These are phyloP conservation scores for Leucoptera coffeella DNA, from an alignment of 2,888 invertebrate species.

Conservation along the genomic window DNA sequence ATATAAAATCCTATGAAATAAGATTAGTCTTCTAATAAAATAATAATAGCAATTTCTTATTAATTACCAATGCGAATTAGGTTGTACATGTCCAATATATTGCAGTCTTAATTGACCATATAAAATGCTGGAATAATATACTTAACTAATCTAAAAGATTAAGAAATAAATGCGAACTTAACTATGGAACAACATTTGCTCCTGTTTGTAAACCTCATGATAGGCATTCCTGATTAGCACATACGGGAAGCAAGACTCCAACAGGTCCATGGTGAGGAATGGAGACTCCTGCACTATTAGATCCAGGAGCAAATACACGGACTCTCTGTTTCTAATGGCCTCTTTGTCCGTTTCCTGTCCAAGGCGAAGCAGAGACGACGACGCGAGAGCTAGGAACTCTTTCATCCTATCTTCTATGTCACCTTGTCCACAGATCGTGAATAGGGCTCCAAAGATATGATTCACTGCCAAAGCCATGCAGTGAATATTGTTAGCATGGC, in stretches of 20 bases:
- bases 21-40: too few species aligned
- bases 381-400: constrained; percentile 88
- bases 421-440: constrained; percentile 91
- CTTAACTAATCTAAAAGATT: too few species aligned
- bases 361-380: constrained; percentile 87
- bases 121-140: too few species aligned
- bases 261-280: constrained; percentile 95
- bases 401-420: constrained; percentile 98
- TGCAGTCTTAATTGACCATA: too few species aligned
- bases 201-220: constrained; percentile 91
- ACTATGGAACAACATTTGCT: constrained; percentile 57
- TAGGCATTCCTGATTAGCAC: constrained; percentile 96
- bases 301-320: constrained; percentile 92
- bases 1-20: too few species aligned
- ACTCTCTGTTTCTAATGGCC: constrained; percentile 88
- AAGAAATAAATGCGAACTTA: constrained; percentile 14
- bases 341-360: constrained; percentile 96
- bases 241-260: constrained; percentile 99
- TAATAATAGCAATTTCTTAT: too few species aligned
- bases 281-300: constrained; percentile 98
- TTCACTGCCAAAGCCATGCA: constrained; percentile 96
- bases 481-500: constrained; percentile 98
- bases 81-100: too few species aligned
- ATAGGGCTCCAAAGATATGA: constrained; percentile 92
- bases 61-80: too few species aligned